Evolutionary conservation across 1,140 invertebrate species (phyloP).

Genomic region (Globodera ellingtonae): DNA sequence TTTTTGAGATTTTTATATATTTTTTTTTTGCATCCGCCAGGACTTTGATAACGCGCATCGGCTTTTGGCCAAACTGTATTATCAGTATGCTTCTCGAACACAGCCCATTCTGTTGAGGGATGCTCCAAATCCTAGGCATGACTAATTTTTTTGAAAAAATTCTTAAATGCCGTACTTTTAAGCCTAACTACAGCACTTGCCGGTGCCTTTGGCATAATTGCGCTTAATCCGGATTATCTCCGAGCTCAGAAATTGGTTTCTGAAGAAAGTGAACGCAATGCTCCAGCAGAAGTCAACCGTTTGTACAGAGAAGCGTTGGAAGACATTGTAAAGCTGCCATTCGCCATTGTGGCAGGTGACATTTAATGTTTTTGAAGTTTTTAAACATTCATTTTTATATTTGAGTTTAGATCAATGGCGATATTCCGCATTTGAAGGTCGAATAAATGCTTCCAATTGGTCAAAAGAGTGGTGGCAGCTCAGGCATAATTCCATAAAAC

Average conservation of each 20-base stretch:
- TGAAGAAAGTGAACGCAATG: constrained; percentile 17
- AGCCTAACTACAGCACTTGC: constrained; percentile 40
- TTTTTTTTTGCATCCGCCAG: not conserved
- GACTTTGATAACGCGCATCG: constrained; percentile 51
- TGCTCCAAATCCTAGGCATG: constrained; percentile 50
- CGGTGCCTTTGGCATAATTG: constrained; percentile 46
- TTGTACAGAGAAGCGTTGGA: constrained; percentile 51
- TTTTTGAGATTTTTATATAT: not conserved
- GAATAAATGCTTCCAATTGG: constrained; percentile 39
- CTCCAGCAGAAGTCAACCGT: constrained; percentile 34
- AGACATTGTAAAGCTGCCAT: constrained; percentile 48
- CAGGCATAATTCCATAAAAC: constrained; percentile 13
- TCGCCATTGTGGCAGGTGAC: constrained; percentile 37
- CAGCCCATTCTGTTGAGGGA: constrained; percentile 50
- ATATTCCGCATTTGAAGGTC: constrained; percentile 44
- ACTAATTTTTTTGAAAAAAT: not conserved
- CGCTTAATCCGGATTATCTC: constrained; percentile 49
- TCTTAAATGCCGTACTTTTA: not conserved
- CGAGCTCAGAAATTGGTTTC: constrained; percentile 39
- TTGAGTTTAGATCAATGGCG: constrained; percentile 46
- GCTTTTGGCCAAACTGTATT: constrained; percentile 51
- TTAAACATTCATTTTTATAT: not conserved
- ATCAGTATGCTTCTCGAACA: constrained; percentile 47
- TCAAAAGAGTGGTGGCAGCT: constrained; percentile 48
- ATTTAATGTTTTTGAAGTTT: too few relatives aligned